phyloP scores from a whole-genome alignment of 2,888 invertebrate genomes.

The Campoplex nolae region DNA sequence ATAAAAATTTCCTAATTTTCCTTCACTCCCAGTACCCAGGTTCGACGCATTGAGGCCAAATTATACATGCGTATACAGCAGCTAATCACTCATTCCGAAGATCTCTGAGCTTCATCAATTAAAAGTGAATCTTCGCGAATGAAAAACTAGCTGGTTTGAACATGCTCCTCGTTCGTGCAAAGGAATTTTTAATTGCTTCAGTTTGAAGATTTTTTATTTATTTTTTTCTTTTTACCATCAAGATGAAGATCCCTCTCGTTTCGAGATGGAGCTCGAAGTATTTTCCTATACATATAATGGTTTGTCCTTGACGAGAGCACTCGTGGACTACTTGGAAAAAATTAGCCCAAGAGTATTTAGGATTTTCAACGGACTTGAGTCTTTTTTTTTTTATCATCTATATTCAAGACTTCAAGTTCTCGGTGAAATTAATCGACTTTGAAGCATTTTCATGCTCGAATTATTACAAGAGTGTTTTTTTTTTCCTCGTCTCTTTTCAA shows the following conservation, averaged over 20 bases:
- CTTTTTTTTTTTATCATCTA: neutral
- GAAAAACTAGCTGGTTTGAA: neutral
- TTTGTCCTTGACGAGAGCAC: neutral
- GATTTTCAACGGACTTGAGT: neutral
- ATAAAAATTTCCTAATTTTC: neutral
- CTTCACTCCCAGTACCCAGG: neutral
- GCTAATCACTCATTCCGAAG: neutral
- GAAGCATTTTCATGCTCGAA: neutral
- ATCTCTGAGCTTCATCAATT: neutral
- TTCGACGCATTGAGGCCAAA: neutral
- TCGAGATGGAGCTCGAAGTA: neutral
- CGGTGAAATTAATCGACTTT: neutral
- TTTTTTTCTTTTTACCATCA: neutral
- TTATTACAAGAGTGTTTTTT: neutral
- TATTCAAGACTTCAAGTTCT: neutral
- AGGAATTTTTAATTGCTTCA: neutral
- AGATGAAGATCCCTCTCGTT: neutral
- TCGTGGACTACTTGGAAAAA: conserved; percentile 8
- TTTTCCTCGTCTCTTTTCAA: neutral
- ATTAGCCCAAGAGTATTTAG: conserved; percentile 1
- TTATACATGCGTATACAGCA: neutral
- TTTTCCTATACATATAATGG: neutral
- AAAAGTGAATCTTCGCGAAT: neutral
- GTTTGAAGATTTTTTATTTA: neutral
- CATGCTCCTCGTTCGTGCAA: neutral